Conservation (phyloP, 2,113 vertebrate genomes). For the Pardalotus punctatus region DNA sequence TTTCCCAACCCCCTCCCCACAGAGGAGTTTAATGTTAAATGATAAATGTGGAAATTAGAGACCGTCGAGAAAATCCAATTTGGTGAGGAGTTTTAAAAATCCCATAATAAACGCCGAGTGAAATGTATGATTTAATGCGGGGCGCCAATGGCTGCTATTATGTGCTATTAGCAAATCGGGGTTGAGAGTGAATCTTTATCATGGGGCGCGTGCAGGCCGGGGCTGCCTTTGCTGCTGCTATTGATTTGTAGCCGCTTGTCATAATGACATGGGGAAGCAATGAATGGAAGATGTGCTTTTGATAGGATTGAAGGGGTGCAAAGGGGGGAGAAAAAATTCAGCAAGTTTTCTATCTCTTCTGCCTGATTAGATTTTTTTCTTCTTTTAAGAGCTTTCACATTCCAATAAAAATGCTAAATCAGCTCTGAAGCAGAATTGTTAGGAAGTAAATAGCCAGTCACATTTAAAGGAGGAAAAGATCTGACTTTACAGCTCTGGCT, state of each 20-base stretch:
- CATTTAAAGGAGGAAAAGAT: conserved; percentile 72
- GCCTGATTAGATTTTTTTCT: conserved; percentile 84
- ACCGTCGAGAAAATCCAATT: conserved; percentile 93
- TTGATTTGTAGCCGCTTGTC: conserved; percentile 87
- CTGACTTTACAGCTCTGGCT: conserved; percentile 59
- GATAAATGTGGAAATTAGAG: conserved; percentile 97
- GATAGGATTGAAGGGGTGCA: conserved; percentile 79
- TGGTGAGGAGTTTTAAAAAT: conserved; percentile 87
- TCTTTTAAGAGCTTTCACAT: conserved; percentile 84
- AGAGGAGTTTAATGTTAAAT: conserved; percentile 92
- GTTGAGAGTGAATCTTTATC: conserved; percentile 81
- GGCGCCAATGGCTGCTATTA: conserved; percentile 87
- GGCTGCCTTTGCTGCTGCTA: conserved; percentile 70
- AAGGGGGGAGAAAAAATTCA: conserved; percentile 74
- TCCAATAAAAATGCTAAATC: conserved; percentile 87
- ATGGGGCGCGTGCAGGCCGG: conserved; percentile 71
- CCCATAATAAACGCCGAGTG: conserved; percentile 86
- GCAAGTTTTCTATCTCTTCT: conserved; percentile 85
- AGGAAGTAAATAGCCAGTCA: conserved; percentile 80
- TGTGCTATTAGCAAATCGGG: conserved; percentile 91
- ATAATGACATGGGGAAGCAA: conserved; percentile 85
- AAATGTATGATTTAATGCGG: conserved; percentile 90
- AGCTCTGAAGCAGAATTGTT: conserved; percentile 80
- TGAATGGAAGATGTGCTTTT: conserved; percentile 85
- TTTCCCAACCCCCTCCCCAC: conserved; percentile 59